phyloP scores from a whole-genome alignment of 2,888 invertebrate species.

The Morpho helenor region DNA sequence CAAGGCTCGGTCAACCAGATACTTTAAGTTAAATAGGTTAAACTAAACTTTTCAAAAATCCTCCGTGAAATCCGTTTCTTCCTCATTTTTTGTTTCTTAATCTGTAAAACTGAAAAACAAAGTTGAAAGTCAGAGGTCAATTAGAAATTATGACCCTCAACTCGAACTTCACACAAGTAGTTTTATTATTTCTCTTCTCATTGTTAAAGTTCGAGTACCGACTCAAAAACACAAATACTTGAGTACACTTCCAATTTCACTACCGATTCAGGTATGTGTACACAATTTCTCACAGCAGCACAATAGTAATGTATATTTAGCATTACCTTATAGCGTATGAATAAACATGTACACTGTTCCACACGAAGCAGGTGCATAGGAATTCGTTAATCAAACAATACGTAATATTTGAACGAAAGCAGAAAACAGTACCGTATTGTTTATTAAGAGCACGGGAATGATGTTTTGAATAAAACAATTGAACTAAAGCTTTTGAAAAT shows the following conservation, averaged over 20 bases:
- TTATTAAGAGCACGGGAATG: conserved; percentile 29
- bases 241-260: conserved; percentile 34
- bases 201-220: conserved; percentile 31
- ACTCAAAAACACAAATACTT: conserved; percentile 25
- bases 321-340: conserved; percentile 33
- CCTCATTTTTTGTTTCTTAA: no score
- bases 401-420: conserved; percentile 34
- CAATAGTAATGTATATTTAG: conserved; percentile 42
- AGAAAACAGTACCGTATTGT: conserved; percentile 35
- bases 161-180: conserved; percentile 6
- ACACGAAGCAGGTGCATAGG: conserved; percentile 42
- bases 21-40: no score
- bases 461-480: conserved; percentile 36
- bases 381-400: conserved; percentile 58
- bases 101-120: background rate
- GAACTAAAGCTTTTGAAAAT: conserved; percentile 17
- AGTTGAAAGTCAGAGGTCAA: conserved; percentile 1
- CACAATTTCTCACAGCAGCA: conserved; percentile 38
- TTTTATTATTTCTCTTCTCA: conserved; percentile 12
- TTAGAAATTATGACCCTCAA: conserved; percentile 6
- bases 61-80: no score
- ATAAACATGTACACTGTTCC: conserved; percentile 23
- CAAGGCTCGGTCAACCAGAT: no score
- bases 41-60: no score
- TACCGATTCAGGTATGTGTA: conserved; percentile 41